Evolutionary conservation across 2,888 invertebrate genomes (phyloP).

Genomic region (Nomada goodeniana): DNA sequence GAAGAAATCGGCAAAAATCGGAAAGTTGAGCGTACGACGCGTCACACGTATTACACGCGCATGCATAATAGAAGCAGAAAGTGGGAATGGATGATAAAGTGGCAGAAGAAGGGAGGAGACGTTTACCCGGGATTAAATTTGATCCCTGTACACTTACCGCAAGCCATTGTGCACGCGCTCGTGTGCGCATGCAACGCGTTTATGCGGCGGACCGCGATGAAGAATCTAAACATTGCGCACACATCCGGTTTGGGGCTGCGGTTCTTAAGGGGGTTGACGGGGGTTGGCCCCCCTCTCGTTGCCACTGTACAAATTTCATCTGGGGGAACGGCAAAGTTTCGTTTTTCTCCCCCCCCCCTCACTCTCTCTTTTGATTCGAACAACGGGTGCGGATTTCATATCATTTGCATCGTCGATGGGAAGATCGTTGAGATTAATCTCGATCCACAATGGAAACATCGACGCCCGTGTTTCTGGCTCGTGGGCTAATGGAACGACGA

Average conservation of each 20-base stretch:
- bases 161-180: constrained; percentile 69
- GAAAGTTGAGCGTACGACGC: background rate
- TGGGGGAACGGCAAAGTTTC: constrained; percentile 1
- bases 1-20: background rate
- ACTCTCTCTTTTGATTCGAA: background rate
- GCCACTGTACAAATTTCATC: constrained; percentile 14
- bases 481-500: constrained; percentile 30
- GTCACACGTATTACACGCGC: too few species aligned
- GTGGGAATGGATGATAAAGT: constrained; percentile 18
- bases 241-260: constrained; percentile 59
- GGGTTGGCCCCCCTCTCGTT: constrained; percentile 2
- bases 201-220: constrained; percentile 72
- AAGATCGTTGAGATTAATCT: constrained; percentile 50
- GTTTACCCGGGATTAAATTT: constrained; percentile 76
- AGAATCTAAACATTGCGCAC: constrained; percentile 71
- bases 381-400: constrained; percentile 23
- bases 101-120: constrained; percentile 26
- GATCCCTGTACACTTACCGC: constrained; percentile 72
- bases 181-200: constrained; percentile 56
- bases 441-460: constrained; percentile 47
- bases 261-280: constrained; percentile 37
- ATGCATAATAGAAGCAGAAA: background rate
- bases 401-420: constrained; percentile 35
- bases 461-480: constrained; percentile 43
- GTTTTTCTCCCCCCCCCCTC: background rate